Evolutionary conservation across 2,888 invertebrate genomes (phyloP).

Genomic region (Holacanthella duospinosa): DNA sequence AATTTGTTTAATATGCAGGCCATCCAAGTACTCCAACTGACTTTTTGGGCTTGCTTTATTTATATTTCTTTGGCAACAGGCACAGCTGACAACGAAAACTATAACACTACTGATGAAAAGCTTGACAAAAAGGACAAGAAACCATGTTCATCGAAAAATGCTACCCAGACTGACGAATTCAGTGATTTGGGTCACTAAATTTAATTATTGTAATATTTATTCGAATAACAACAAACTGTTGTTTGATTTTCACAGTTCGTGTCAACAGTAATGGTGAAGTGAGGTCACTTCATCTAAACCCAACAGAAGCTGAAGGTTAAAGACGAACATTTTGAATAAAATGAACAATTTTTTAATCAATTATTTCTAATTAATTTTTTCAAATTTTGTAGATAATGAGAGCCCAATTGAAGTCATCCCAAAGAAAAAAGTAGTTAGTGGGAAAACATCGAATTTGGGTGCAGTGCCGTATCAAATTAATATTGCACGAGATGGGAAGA

Average conservation of each 20-base stretch:
- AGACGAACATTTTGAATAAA: background rate
- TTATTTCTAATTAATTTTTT: too few species aligned
- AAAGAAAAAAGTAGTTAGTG: background rate
- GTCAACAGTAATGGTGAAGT: background rate
- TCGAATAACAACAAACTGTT: background rate
- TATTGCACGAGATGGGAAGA: background rate
- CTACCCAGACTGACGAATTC: too few species aligned
- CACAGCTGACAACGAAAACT: too few species aligned
- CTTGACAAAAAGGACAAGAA: too few species aligned
- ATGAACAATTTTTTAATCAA: background rate
- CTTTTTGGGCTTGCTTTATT: too few species aligned
- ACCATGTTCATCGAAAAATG: too few species aligned
- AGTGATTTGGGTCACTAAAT: background rate
- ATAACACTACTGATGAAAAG: too few species aligned
- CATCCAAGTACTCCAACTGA: too few species aligned
- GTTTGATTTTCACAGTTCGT: background rate
- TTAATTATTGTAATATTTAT: background rate
- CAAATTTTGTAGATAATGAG: background rate
- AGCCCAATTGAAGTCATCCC: background rate
- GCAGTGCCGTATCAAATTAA: background rate
- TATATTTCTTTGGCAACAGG: too few species aligned
- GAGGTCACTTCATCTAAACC: background rate
- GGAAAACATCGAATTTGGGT: background rate
- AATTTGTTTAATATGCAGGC: too few species aligned
- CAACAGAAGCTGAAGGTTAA: background rate